Conservation (phyloP, 2,888 invertebrate species). For the Deroplatys truncata region DNA sequence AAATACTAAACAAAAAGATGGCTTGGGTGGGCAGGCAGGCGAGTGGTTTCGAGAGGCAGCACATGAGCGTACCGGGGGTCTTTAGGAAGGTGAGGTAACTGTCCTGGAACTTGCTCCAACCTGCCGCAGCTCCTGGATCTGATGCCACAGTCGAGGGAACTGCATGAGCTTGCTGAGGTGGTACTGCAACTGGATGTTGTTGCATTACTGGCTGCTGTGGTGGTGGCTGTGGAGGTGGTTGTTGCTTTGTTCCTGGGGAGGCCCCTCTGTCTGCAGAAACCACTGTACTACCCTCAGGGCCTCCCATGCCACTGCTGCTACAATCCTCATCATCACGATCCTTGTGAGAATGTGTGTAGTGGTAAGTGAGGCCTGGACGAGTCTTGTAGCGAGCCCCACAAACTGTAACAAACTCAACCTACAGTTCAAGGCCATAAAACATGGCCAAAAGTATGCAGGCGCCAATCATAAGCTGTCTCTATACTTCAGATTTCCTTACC, state of each 20-base stretch:
- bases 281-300: slow-evolving; percentile 5
- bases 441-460: neutral
- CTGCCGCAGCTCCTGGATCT: slow-evolving; percentile 43
- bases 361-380: slow-evolving; percentile 91
- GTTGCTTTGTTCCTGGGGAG: slow-evolving; percentile 23
- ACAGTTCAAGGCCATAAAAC: slow-evolving; percentile 16
- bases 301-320: slow-evolving; percentile 21
- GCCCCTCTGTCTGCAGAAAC: slow-evolving; percentile 20
- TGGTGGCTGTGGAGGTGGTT: slow-evolving; percentile 1
- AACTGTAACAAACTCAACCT: slow-evolving; percentile 57
- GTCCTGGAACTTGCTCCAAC: slow-evolving; percentile 54
- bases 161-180: neutral
- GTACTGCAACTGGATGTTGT: neutral
- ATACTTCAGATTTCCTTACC: neutral
- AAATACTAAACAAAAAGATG: neutral
- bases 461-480: neutral
- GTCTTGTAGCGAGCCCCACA: slow-evolving; percentile 97
- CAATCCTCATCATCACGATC: slow-evolving; percentile 40
- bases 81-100: slow-evolving; percentile 49
- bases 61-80: slow-evolving; percentile 38
- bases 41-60: slow-evolving; percentile 34
- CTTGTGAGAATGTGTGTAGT: slow-evolving; percentile 86
- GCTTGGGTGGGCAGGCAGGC: slow-evolving; percentile 25
- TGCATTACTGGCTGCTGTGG: neutral
- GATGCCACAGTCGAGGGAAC: slow-evolving; percentile 4